phyloP scores from a whole-genome alignment of 2,888 invertebrate species.

The Oxycera nigricornis region DNA sequence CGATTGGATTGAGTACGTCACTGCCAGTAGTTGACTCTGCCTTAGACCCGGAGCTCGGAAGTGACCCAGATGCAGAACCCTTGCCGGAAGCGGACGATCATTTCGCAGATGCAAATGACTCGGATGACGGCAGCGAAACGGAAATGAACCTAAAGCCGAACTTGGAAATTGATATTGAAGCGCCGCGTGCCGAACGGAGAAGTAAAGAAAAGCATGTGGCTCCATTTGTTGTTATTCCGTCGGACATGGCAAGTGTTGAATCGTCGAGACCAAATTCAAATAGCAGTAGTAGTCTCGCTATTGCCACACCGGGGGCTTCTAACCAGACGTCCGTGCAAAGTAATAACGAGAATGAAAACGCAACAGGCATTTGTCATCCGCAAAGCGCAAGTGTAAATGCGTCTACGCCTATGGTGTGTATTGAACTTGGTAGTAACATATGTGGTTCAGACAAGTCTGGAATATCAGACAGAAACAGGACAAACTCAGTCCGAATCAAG shows the following conservation, averaged over 20 bases:
- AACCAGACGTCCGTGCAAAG: background rate
- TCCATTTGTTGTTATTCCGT: conserved; percentile 26
- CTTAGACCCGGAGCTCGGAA: conserved; percentile 22
- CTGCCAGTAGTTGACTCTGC: background rate
- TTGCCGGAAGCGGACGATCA: background rate
- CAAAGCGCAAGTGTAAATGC: background rate
- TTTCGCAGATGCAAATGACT: background rate
- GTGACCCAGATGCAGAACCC: background rate
- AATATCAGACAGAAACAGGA: too few species aligned
- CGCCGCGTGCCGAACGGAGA: conserved; percentile 49
- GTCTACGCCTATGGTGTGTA: conserved; percentile 5
- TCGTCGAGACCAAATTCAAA: background rate
- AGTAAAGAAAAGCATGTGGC: background rate
- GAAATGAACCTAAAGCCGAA: conserved; percentile 33
- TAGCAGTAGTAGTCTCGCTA: background rate
- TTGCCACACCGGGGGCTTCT: background rate
- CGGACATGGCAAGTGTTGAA: background rate
- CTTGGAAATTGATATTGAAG: conserved; percentile 53
- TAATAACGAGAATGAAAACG: conserved; percentile 1
- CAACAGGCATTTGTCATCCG: background rate
- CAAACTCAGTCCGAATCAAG: conserved; percentile 9
- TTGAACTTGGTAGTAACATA: background rate
- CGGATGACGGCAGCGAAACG: background rate
- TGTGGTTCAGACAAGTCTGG: background rate
- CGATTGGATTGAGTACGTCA: background rate